phyloP scores from a whole-genome alignment of 2,113 vertebrate species.

The Ploceus nigricollis region DNA sequence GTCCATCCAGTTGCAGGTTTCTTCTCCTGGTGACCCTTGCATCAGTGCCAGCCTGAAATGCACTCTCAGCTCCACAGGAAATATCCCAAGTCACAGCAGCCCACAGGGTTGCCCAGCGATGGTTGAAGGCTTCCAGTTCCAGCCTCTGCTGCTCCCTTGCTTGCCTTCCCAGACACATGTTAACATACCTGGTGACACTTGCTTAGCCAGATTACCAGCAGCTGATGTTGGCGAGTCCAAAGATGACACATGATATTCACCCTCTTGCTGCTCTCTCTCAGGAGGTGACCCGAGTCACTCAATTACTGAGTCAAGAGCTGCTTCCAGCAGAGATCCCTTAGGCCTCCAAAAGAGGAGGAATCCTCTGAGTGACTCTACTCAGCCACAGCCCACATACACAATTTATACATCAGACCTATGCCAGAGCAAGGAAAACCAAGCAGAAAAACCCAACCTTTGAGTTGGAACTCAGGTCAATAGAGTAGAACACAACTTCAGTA shows the following conservation, averaged over 20 bases:
- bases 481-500: not conserved
- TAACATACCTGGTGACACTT: not conserved
- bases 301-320: not conserved
- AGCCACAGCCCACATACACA: not conserved
- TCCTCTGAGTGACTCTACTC: not conserved
- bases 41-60: not conserved
- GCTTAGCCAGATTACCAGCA: not conserved
- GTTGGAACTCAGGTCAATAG: not conserved
- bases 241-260: not conserved
- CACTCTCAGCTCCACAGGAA: not conserved
- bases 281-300: not conserved
- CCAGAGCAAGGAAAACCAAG: not conserved
- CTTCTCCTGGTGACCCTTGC: not conserved
- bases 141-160: not conserved
- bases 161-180: fast-evolving
- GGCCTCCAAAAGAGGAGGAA: not conserved
- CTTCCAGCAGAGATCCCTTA: not conserved
- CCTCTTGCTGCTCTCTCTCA: not conserved
- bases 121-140: fast-evolving
- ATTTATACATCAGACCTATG: not conserved
- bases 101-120: fast-evolving
- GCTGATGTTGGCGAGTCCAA: not conserved
- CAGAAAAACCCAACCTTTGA: not conserved
- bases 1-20: not conserved
- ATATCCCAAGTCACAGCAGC: not conserved